These are phyloP conservation scores for Nettapus auritus DNA, from an alignment of 2,113 vertebrate species.

Conservation along the genomic window DNA sequence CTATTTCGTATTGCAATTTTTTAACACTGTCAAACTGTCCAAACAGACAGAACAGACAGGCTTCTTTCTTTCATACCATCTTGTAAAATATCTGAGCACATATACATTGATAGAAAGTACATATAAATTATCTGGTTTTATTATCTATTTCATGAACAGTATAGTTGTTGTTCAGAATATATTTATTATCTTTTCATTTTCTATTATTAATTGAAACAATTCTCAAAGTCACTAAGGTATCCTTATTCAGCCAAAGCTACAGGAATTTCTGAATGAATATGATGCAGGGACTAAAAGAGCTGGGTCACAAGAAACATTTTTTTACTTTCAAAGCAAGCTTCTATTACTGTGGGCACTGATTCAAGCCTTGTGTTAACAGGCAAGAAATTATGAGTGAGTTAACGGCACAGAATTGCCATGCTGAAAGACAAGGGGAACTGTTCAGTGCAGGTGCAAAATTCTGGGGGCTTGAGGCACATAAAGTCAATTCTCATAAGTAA, in stretches of 20 bases:
- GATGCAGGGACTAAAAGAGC: neutral
- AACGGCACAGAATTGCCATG: conserved; percentile 43
- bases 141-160: neutral
- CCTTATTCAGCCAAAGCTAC: neutral
- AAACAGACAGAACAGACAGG: neutral
- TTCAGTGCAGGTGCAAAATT: conserved; percentile 58
- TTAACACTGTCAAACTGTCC: neutral
- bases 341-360: neutral
- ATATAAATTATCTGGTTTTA: neutral
- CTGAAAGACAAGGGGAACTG: conserved; percentile 61
- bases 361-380: conserved; percentile 46
- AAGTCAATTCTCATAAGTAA: conserved; percentile 51
- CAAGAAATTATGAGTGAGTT: conserved; percentile 61
- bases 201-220: neutral
- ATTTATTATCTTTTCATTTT: neutral
- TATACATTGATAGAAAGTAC: neutral
- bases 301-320: neutral
- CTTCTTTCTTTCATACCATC: neutral
- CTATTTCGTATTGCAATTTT: neutral
- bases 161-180: neutral
- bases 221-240: neutral
- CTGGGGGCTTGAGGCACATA: conserved; percentile 9
- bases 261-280: neutral
- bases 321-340: neutral
- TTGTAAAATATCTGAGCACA: neutral